Conservation (phyloP, 2,797 vertebrate species). For the Natrix natrix region DNA sequence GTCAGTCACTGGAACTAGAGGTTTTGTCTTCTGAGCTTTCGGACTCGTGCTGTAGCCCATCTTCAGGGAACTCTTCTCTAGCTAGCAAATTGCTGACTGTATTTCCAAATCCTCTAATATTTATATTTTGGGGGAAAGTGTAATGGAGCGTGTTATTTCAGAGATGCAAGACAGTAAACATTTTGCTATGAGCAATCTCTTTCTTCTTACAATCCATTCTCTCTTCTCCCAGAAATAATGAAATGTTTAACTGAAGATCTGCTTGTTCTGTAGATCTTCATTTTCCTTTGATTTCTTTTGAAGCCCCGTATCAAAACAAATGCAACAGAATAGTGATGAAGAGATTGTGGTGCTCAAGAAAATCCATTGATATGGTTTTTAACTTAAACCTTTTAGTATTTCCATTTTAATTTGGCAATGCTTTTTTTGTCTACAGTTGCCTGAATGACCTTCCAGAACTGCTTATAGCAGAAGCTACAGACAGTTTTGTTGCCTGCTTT, state of each 20-base stretch:
- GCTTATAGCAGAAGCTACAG: constrained; percentile 64
- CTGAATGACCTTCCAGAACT: constrained; percentile 76
- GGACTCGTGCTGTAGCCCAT: background rate
- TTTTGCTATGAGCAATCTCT: background rate
- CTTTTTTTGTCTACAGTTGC: constrained; percentile 71
- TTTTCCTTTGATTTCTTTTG: background rate
- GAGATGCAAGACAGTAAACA: background rate
- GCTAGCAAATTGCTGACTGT: background rate
- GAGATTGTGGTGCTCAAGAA: background rate
- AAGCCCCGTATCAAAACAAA: background rate
- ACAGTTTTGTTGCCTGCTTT: constrained; percentile 77
- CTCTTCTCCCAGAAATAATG: background rate
- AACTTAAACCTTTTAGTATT: background rate
- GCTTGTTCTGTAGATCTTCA: background rate
- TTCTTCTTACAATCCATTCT: background rate
- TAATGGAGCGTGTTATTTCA: background rate
- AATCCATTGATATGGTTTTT: background rate
- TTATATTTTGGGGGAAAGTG: background rate
- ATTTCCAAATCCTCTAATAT: background rate
- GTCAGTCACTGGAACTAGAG: background rate
- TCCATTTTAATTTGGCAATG: background rate
- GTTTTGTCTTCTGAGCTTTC: background rate
- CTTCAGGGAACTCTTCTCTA: background rate
- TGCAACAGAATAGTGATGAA: background rate
- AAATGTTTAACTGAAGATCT: background rate